These are phyloP conservation scores for Penaeus japonicus DNA, from an alignment of 1,140 invertebrate genomes.

Conservation along the genomic window DNA sequence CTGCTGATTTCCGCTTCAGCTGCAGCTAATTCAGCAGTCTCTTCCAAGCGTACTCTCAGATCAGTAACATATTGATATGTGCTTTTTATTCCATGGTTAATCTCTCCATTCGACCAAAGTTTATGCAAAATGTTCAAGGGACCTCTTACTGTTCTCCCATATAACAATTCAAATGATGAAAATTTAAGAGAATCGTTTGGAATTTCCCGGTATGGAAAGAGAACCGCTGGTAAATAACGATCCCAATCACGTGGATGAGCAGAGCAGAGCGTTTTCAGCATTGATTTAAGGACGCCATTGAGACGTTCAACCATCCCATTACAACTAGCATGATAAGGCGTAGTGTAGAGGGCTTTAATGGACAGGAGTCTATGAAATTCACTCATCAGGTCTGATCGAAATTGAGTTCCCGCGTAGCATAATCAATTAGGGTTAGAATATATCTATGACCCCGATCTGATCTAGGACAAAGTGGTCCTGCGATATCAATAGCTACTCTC, in stretches of 20 bases:
- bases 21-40: background rate
- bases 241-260: background rate
- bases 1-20: too few species aligned
- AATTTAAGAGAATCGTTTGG: background rate
- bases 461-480: too few species aligned
- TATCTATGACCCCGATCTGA: too few species aligned
- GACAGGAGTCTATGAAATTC: too few species aligned
- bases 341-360: too few species aligned
- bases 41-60: background rate
- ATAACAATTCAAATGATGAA: background rate
- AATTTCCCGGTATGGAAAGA: background rate
- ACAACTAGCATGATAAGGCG: too few species aligned
- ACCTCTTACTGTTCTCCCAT: background rate
- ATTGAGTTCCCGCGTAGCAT: too few species aligned
- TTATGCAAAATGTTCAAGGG: background rate
- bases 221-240: background rate
- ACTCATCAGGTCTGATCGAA: too few species aligned
- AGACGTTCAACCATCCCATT: background rate
- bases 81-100: background rate
- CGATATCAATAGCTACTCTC: too few species aligned
- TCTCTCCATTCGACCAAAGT: background rate
- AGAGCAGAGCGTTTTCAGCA: background rate
- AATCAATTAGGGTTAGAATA: too few species aligned
- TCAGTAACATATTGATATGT: background rate
- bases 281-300: background rate